Evolutionary conservation across 2,113 vertebrate genomes (phyloP).

Genomic region (Lucifuga dentata): DNA sequence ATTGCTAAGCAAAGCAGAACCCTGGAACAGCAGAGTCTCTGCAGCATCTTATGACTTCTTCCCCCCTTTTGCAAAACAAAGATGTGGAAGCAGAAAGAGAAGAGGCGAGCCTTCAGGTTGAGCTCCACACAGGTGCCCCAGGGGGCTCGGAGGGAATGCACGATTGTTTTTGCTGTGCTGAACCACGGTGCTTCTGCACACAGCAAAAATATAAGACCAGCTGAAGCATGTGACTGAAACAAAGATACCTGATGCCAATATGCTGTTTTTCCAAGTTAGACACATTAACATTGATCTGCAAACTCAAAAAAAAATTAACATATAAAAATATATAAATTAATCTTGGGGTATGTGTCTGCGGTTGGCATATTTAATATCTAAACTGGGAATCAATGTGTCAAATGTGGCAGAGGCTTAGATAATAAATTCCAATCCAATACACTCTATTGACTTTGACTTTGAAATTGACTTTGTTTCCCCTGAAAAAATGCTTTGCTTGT

Average conservation of each 20-base stretch:
- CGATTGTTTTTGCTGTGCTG: conserved; percentile 44
- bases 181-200: conserved; percentile 59
- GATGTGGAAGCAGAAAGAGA: conserved; percentile 54
- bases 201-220: conserved; percentile 29
- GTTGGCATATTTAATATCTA: conserved; percentile 19
- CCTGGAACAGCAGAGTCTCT: conserved; percentile 48
- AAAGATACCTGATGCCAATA: conserved; percentile 25
- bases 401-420: conserved; percentile 36
- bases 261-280: conserved; percentile 38
- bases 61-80: conserved; percentile 71
- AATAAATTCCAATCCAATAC: conserved; percentile 48
- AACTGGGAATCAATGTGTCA: conserved; percentile 38
- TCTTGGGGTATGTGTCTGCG: conserved; percentile 36
- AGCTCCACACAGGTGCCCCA: conserved; percentile 59
- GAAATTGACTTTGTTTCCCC: conserved; percentile 25
- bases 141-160: conserved; percentile 57
- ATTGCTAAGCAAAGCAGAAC: conserved; percentile 72
- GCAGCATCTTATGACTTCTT: conserved; percentile 57
- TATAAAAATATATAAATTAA: conserved; percentile 36
- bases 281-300: conserved; percentile 51
- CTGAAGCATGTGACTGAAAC: conserved; percentile 27
- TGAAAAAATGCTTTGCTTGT: conserved; percentile 8
- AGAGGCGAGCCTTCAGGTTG: conserved; percentile 65
- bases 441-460: no score
- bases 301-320: conserved; percentile 50